Base-by-base conservation (phyloP, 2,797 vertebrate species). In the Thripadectes ignobilis region DNA sequence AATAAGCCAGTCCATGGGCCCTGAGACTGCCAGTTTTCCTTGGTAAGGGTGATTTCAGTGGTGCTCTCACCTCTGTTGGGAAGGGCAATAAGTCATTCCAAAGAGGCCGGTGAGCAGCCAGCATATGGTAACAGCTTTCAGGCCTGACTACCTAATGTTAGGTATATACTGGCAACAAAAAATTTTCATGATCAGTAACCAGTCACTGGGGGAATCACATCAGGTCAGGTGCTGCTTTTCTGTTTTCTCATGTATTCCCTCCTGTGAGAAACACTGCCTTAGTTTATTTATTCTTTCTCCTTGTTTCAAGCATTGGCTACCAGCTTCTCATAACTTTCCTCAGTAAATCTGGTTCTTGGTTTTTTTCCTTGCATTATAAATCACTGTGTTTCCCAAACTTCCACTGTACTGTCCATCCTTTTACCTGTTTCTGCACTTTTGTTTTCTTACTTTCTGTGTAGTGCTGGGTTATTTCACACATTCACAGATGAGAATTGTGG, bases 1-100 rank as follows among this genome's bases (percentile, higher is more conserved):
- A 43, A 17, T 68, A 52, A n/a, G 5, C 9, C 9, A 43, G 36
- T 12, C 21, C 0, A 0, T 3, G 1, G 43, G 30, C 36, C 46
- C 62, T 49, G 20, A 54, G 29, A 46, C 20, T 29, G 24, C 61
- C 43, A 72, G 29, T 7, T 93, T 57, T 32, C 46, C 26, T 69
- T 62, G n/a, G 27, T 19, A 58, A 78, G 43, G 15, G 14, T 54
- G 29, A 34, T 9, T 24, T 75, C 6, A 36, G 43, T 54, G 8
- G 18, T 62, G 51, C 21, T 65, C 24, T 54, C 46, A 29, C 20
- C 14, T n/a, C 48, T 59, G 52, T 62, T 65, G 24, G 30, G 38
- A 62, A 57, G 34, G 14, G 12, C 30, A 43, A 12, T 24, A 32
- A 82, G 36, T 85, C 6, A 17, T 67, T 69, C n/a, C n/a, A 43